Evolutionary conservation across 1,140 invertebrate species (phyloP).

Genomic region (Nephotettix cincticeps): DNA sequence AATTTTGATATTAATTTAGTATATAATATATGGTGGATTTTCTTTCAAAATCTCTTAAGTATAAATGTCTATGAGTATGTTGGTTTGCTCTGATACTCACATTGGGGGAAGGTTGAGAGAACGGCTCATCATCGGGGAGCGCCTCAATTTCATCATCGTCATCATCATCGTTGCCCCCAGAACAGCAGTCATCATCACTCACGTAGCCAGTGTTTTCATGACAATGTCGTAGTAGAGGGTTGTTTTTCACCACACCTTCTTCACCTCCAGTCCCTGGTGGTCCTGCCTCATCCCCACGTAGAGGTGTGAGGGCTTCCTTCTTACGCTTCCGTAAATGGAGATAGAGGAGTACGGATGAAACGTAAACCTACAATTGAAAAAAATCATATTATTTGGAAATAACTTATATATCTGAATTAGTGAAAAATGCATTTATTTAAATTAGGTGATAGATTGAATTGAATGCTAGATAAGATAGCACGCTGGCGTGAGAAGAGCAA

Average conservation of each 20-base stretch:
- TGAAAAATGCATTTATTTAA: no score
- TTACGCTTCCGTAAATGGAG: conserved; percentile 60
- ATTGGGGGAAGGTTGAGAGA: neutral
- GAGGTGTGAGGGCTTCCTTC: neutral
- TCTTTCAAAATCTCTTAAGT: no score
- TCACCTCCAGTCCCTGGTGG: conserved; percentile 46
- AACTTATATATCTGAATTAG: no score
- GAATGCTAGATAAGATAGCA: no score
- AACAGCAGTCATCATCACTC: conserved; percentile 35
- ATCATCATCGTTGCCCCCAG: conserved; percentile 31
- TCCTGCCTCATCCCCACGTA: neutral
- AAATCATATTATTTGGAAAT: no score
- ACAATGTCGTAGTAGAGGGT: conserved; percentile 59
- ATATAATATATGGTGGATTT: no score
- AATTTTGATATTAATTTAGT: no score
- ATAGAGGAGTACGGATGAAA: conserved; percentile 78
- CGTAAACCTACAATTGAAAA: no score
- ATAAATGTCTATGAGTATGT: no score
- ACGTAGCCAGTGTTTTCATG: conserved; percentile 33
- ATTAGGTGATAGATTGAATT: no score
- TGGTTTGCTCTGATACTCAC: no score
- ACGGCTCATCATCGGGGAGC: neutral
- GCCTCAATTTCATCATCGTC: conserved; percentile 18
- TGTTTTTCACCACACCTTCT: conserved; percentile 70
- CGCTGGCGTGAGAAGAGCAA: no score